Evolutionary conservation across 2,888 invertebrate genomes (phyloP).

Genomic region (Uloborus plumipes): DNA sequence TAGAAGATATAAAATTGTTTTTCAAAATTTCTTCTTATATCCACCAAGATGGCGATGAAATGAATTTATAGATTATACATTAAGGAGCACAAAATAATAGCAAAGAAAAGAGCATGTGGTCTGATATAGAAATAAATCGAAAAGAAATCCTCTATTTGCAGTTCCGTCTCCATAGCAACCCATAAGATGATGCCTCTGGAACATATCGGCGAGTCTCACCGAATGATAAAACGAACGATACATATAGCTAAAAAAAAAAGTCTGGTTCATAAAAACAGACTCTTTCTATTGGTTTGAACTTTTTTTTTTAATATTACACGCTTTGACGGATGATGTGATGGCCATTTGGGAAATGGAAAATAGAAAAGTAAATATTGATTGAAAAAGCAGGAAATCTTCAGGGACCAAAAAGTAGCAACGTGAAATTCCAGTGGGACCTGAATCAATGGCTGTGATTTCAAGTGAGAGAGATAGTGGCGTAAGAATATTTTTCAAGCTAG

Average conservation of each 20-base stretch:
- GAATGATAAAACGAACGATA: slow-evolving; percentile 34
- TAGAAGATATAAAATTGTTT: too few relatives aligned
- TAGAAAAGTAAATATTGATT: slow-evolving; percentile 64
- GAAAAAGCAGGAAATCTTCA: slow-evolving; percentile 54
- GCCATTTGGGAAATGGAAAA: slow-evolving; percentile 61
- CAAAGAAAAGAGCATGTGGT: too few relatives aligned
- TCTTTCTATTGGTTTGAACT: slow-evolving; percentile 38
- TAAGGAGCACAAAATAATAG: too few relatives aligned
- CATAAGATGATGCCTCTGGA: slow-evolving; percentile 22
- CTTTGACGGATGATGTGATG: slow-evolving; percentile 58
- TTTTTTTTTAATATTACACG: slow-evolving; percentile 31
- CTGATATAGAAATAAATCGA: slow-evolving; percentile 1
- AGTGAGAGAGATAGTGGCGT: too few relatives aligned
- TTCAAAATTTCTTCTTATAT: too few relatives aligned
- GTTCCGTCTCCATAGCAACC: slow-evolving; percentile 39
- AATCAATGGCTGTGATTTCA: slow-evolving; percentile 20
- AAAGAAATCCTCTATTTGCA: slow-evolving; percentile 3
- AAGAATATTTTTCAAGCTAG: too few relatives aligned
- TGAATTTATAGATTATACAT: too few relatives aligned
- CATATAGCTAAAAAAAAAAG: not conserved
- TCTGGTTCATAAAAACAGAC: slow-evolving; percentile 20
- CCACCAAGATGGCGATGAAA: too few relatives aligned
- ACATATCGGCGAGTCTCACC: slow-evolving; percentile 10
- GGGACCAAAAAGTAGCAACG: slow-evolving; percentile 42
- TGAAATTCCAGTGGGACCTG: slow-evolving; percentile 53